Evolutionary conservation across 2,797 vertebrate species (phyloP).

Genomic region (Nyctalus aviator): DNA sequence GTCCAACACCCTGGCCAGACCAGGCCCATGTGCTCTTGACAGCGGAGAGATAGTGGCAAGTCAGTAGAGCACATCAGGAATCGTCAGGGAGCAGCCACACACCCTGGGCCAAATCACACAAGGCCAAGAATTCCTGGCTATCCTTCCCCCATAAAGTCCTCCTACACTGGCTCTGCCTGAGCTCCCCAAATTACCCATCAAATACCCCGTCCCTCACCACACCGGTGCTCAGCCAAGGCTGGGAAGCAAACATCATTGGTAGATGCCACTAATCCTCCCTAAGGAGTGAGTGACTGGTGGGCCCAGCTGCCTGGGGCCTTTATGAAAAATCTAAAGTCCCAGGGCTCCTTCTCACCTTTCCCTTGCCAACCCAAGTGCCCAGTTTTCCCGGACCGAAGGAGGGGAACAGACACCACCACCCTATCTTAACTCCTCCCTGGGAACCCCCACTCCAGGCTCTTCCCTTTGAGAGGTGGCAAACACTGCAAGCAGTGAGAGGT

Average conservation of each 20-base stretch:
- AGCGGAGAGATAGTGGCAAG: background rate
- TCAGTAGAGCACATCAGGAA: background rate
- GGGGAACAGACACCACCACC: background rate
- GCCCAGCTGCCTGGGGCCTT: background rate
- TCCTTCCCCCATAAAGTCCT: background rate
- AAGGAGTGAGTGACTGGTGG: background rate
- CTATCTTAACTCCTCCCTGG: slow-evolving; percentile 7
- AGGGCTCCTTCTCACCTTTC: background rate
- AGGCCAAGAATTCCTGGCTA: background rate
- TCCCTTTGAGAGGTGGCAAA: background rate
- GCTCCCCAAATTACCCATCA: background rate
- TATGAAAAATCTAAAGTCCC: background rate
- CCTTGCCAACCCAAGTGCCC: background rate
- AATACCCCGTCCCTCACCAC: background rate
- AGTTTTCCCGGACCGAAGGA: background rate
- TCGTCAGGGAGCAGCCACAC: background rate
- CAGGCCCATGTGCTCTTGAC: background rate
- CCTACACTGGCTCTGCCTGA: background rate
- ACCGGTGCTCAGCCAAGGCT: background rate
- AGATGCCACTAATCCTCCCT: background rate
- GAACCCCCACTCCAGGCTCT: background rate
- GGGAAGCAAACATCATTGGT: background rate
- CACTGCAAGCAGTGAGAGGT: background rate
- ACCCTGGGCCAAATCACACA: background rate
- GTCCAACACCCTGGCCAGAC: background rate